Conservation (phyloP, 2,113 vertebrate species). For the Poeciliopsis prolifica region DNA sequence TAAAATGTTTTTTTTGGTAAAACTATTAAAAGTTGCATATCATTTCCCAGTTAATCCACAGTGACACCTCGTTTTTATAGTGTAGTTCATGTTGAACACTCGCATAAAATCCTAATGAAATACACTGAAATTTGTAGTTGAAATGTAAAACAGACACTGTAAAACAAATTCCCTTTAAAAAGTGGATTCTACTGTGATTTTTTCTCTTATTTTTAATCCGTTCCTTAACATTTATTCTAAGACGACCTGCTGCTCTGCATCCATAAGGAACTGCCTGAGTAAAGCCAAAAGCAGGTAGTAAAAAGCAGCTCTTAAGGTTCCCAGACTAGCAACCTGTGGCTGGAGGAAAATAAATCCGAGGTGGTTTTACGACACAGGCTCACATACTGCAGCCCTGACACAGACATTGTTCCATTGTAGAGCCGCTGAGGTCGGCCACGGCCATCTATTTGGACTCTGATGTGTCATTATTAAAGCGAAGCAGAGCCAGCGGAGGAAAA, state of each 20-base stretch:
- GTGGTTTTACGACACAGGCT: background rate
- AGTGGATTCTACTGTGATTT: background rate
- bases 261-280: background rate
- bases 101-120: no score
- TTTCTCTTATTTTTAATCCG: background rate
- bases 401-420: slow-evolving; percentile 25
- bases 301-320: background rate
- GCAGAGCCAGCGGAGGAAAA: slow-evolving; percentile 46
- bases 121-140: no score
- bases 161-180: background rate
- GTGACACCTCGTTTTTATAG: no score
- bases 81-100: no score
- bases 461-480: slow-evolving; percentile 34
- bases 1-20: background rate
- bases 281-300: background rate
- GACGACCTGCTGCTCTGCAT: background rate
- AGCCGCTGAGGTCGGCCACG: slow-evolving; percentile 22
- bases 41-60: no score
- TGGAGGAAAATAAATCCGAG: background rate
- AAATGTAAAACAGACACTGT: no score
- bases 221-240: background rate
- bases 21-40: background rate
- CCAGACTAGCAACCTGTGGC: background rate
- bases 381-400: slow-evolving; percentile 14
- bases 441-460: slow-evolving; percentile 32